Percentiles rank a stretch among this genome's conserved stretches.
Evolutionary conservation across 2,797 vertebrate genomes (phyloP).

Genomic region (Trematomus bernacchii): DNA sequence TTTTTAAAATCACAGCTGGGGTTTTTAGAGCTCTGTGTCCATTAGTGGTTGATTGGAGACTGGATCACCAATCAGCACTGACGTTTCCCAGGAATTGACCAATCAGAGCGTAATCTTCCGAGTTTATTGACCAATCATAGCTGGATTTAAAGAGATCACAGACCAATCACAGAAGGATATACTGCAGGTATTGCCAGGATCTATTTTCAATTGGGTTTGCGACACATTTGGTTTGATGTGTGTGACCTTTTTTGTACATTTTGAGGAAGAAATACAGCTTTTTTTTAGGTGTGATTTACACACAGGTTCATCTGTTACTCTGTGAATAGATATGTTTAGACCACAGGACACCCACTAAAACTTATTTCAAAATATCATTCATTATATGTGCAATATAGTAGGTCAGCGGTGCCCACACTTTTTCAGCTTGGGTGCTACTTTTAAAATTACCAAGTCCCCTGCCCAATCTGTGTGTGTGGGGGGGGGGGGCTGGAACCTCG

Average conservation of each 20-base stretch:
- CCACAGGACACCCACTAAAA: no score
- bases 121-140: constrained; percentile 51
- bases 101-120: constrained; percentile 32
- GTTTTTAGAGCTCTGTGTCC: constrained; percentile 37
- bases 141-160: constrained; percentile 42
- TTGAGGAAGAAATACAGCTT: constrained; percentile 1
- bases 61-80: constrained; percentile 18
- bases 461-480: no score
- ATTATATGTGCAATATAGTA: no score
- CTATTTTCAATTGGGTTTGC: constrained; percentile 13
- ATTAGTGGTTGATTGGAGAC: constrained; percentile 14
- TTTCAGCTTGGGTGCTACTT: no score
- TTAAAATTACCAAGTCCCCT: no score
- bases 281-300: neutral
- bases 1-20: constrained; percentile 49
- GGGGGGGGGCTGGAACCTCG: no score
- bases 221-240: neutral
- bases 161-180: constrained; percentile 50
- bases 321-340: no score
- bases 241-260: constrained; percentile 11
- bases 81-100: neutral
- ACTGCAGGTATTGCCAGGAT: constrained; percentile 15
- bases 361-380: no score
- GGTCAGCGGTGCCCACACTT: no score
- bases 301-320: no score